These are phyloP conservation scores for Oceanodroma leucorhoa DNA, from an alignment of 2,797 vertebrate species.

Conservation along the genomic window DNA sequence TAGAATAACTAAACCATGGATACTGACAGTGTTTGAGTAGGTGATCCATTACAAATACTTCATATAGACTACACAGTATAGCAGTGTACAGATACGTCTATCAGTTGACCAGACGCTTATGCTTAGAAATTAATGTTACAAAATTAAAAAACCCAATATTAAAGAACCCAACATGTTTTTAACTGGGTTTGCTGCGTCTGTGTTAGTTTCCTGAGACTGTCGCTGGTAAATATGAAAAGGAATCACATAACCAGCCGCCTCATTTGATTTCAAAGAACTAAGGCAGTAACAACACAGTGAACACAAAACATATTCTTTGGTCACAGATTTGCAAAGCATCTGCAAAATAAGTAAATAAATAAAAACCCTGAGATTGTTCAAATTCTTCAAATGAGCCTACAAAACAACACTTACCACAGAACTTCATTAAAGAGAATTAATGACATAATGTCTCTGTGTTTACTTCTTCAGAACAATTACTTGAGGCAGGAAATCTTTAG, in stretches of 20 bases:
- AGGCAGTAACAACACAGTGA: not conserved
- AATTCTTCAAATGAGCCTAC: slow-evolving; percentile 7
- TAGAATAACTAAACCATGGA: not conserved
- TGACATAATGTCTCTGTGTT: slow-evolving; percentile 26
- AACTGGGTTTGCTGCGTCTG: not conserved
- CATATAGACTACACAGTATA: not conserved
- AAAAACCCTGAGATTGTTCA: not conserved
- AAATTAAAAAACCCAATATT: rapidly evolving
- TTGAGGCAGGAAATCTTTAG: slow-evolving; percentile 60
- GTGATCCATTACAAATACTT: not conserved
- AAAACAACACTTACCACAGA: slow-evolving; percentile 4
- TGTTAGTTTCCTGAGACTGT: not conserved
- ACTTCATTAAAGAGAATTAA: slow-evolving; percentile 50
- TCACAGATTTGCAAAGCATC: not conserved
- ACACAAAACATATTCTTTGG: not conserved
- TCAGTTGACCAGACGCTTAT: not conserved
- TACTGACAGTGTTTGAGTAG: not conserved
- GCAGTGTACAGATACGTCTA: not conserved
- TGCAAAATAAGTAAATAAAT: slow-evolving; percentile 17
- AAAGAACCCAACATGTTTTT: not conserved
- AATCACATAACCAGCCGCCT: not conserved
- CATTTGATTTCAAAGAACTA: not conserved
- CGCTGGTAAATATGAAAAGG: not conserved
- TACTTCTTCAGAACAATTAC: slow-evolving; percentile 53
- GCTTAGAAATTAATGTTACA: not conserved